These are phyloP conservation scores for Acromyrmex heyeri DNA, from an alignment of 1,140 invertebrate genomes.

Conservation along the genomic window DNA sequence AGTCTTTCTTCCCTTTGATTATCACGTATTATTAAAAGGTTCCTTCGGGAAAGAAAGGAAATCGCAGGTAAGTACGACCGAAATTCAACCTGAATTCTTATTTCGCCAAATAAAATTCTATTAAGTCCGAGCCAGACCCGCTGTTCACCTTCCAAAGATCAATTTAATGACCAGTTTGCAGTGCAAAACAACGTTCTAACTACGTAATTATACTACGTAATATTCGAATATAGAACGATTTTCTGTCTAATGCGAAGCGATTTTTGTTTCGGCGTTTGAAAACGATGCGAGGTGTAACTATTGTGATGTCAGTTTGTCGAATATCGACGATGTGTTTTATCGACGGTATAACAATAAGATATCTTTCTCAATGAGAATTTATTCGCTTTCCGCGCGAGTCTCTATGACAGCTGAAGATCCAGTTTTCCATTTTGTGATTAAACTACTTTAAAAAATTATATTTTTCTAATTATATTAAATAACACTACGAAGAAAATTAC, in stretches of 20 bases:
- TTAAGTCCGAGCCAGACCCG: neutral
- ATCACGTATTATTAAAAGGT: slow-evolving; percentile 11
- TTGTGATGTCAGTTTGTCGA: too few species aligned
- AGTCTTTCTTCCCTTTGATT: neutral
- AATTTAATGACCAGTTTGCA: neutral
- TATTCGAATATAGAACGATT: neutral
- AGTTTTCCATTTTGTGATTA: too few species aligned
- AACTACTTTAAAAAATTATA: too few species aligned
- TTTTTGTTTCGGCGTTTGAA: neutral
- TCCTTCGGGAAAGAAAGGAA: neutral
- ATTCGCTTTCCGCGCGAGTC: too few species aligned
- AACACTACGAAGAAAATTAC: too few species aligned
- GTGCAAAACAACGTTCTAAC: neutral
- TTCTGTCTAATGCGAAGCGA: slow-evolving; percentile 7
- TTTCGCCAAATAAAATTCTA: neutral
- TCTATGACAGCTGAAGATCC: too few species aligned
- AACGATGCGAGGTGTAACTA: neutral
- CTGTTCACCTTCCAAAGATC: too few species aligned
- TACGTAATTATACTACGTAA: neutral
- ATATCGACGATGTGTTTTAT: neutral
- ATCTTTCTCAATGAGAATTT: too few species aligned
- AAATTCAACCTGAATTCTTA: neutral
- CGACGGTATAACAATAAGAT: neutral
- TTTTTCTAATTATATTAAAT: too few species aligned
- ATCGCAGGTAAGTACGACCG: slow-evolving; percentile 4